These are phyloP conservation scores for Ciconia stormi DNA, from an alignment of 2,113 vertebrate species.

Conservation along the genomic window DNA sequence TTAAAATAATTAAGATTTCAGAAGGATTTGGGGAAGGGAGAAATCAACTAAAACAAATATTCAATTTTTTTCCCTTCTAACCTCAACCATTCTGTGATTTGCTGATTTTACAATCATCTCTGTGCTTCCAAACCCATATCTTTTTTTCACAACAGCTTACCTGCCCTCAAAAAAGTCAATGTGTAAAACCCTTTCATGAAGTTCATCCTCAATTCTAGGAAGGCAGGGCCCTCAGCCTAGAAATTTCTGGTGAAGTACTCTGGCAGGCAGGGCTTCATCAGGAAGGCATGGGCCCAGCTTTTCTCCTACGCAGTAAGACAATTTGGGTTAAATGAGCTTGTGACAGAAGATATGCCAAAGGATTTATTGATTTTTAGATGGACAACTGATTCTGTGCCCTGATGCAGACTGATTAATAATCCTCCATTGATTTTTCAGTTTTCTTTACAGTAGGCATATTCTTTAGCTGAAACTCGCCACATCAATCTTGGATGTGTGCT, in stretches of 20 bases:
- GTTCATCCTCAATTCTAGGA: background rate
- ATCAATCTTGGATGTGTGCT: background rate
- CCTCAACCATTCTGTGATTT: background rate
- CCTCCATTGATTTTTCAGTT: background rate
- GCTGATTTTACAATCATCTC: background rate
- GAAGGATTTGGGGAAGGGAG: background rate
- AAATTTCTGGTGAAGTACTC: background rate
- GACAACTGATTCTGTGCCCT: background rate
- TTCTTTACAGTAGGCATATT: background rate
- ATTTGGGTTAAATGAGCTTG: background rate
- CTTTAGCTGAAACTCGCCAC: rapidly evolving
- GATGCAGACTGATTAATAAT: background rate
- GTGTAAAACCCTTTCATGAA: background rate
- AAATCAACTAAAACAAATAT: background rate
- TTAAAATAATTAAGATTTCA: background rate
- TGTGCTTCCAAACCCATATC: rapidly evolving
- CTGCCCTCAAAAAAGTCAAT: background rate
- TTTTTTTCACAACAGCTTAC: background rate
- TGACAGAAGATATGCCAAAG: background rate
- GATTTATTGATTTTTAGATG: background rate
- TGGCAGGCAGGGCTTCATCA: rapidly evolving
- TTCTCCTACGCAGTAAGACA: rapidly evolving
- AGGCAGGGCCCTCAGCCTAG: background rate
- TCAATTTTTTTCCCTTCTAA: rapidly evolving
- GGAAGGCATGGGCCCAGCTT: background rate